These are phyloP conservation scores for Dallia pectoralis DNA, from an alignment of 2,797 vertebrate species.

Conservation along the genomic window DNA sequence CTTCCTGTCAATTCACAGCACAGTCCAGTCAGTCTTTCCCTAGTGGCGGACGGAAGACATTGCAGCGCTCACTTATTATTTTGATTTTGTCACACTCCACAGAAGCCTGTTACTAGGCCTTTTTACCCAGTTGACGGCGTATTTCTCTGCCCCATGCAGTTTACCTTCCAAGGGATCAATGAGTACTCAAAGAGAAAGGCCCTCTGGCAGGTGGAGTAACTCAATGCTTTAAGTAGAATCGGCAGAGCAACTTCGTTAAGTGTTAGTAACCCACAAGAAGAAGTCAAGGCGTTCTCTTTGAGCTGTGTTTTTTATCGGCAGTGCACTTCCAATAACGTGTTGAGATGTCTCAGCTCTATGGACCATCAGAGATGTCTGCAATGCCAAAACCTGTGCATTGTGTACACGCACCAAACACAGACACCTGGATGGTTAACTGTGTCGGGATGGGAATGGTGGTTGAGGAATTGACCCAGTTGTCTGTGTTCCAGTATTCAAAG, in stretches of 20 bases:
- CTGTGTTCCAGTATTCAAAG: constrained; percentile 78
- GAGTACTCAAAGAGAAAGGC: constrained; percentile 15
- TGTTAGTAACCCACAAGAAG: constrained; percentile 56
- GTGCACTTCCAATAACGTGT: constrained; percentile 65
- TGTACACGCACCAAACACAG: constrained; percentile 43
- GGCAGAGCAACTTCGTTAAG: constrained; percentile 41
- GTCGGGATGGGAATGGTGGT: constrained; percentile 41
- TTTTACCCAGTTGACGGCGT: constrained; percentile 38
- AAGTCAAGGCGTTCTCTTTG: constrained; percentile 57
- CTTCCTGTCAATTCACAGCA: constrained; percentile 67
- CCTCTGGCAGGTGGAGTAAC: constrained; percentile 50
- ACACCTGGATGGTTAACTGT: constrained; percentile 52
- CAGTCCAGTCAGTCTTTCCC: constrained; percentile 49
- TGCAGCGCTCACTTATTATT: constrained; percentile 40
- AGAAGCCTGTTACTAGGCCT: constrained; percentile 33
- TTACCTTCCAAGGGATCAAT: constrained; percentile 20
- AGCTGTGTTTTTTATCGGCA: constrained; percentile 53
- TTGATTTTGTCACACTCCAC: constrained; percentile 66
- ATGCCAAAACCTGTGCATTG: constrained; percentile 61
- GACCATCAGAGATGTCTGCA: constrained; percentile 57
- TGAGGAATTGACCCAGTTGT: constrained; percentile 52
- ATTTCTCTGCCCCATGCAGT: constrained; percentile 59
- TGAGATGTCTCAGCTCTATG: constrained; percentile 36
- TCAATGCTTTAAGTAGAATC: constrained; percentile 55
- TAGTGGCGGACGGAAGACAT: constrained; percentile 53